These are phyloP conservation scores for Xestia sexstrigata DNA, from an alignment of 2,888 invertebrate species.

Conservation along the genomic window DNA sequence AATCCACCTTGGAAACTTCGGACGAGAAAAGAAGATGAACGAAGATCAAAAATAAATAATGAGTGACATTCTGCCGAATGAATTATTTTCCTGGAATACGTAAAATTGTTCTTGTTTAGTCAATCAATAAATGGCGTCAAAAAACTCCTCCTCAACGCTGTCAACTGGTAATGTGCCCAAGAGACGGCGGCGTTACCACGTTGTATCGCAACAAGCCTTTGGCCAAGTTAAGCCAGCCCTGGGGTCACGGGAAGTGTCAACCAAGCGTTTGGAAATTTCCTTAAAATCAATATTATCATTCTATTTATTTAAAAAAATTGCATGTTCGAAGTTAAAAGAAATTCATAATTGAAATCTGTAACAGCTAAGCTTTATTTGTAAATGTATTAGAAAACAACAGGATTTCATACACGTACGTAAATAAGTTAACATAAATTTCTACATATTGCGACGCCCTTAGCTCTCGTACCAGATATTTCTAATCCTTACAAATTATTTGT, in stretches of 20 bases:
- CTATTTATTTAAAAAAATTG: neutral
- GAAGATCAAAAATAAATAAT: neutral
- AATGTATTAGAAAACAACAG: neutral
- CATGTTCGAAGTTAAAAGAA: neutral
- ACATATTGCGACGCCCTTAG: slow-evolving; percentile 4
- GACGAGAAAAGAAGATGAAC: neutral
- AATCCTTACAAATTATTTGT: slow-evolving; percentile 67
- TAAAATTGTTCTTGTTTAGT: too few species aligned
- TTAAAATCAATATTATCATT: too few species aligned
- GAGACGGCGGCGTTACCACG: too few species aligned
- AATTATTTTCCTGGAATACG: too few species aligned
- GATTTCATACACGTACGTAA: neutral
- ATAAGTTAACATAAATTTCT: slow-evolving; percentile 17
- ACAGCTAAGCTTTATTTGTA: neutral
- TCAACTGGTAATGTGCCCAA: too few species aligned
- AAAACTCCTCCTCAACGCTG: too few species aligned
- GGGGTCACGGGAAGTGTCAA: too few species aligned
- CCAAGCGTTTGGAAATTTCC: too few species aligned
- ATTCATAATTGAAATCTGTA: neutral
- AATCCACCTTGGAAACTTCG: neutral
- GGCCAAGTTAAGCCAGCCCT: too few species aligned
- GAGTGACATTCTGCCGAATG: neutral
- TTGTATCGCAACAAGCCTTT: too few species aligned
- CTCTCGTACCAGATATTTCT: slow-evolving; percentile 36
- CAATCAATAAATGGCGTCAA: too few species aligned